Conservation (phyloP, 2,888 invertebrate genomes). For the Agonum fuliginosum region DNA sequence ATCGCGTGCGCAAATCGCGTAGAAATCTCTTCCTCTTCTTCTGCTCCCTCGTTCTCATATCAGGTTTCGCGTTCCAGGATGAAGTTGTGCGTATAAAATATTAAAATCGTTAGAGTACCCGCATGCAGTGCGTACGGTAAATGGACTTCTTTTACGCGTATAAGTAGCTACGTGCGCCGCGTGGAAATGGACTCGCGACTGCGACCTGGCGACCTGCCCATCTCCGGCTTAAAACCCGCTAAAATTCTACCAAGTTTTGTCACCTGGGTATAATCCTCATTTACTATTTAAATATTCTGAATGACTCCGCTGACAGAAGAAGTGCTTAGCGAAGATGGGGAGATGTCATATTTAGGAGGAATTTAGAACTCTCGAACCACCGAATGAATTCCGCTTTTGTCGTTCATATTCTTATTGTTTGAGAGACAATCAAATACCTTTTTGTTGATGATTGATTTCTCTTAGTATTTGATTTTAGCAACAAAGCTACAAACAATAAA, state of each 20-base stretch:
- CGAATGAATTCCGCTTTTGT: no score
- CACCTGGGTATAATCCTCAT: conserved; percentile 44
- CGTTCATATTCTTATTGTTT: no score
- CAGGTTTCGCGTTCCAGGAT: conserved; percentile 20
- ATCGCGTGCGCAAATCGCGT: conserved; percentile 4
- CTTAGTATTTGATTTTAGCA: no score
- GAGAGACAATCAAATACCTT: no score
- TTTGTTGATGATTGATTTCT: no score
- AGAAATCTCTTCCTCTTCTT: background rate
- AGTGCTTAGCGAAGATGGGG: conserved; percentile 9
- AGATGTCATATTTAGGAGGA: conserved; percentile 31
- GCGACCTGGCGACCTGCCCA: no score
- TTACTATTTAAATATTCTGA: conserved; percentile 36
- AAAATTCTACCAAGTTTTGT: conserved; percentile 22
- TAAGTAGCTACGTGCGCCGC: conserved; percentile 33
- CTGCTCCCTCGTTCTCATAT: background rate
- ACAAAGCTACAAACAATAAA: no score
- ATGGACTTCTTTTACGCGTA: conserved; percentile 33
- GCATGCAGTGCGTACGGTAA: conserved; percentile 34
- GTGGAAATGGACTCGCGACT: conserved; percentile 2
- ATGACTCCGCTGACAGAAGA: background rate
- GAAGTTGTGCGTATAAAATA: conserved; percentile 37
- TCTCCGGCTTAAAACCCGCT: conserved; percentile 20
- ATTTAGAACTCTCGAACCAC: no score
- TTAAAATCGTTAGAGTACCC: conserved; percentile 47